Conservation (phyloP, 2,113 vertebrate genomes). For the Chaetura pelagica region DNA sequence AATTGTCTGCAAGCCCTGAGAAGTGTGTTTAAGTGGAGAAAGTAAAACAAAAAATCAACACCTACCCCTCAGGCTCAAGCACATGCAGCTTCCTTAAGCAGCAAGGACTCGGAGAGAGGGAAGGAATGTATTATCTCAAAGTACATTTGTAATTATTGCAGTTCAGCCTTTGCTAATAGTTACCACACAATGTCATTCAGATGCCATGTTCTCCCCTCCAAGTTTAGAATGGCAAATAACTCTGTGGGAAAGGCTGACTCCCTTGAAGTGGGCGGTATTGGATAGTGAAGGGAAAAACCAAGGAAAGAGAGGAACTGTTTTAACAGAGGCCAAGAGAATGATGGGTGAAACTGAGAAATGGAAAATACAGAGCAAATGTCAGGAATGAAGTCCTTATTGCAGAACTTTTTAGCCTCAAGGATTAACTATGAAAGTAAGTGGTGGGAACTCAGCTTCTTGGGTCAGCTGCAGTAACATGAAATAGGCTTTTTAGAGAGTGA, state of each 20-base stretch:
- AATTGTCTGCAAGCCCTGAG: too few relatives aligned
- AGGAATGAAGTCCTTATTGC: neutral
- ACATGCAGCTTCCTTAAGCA: neutral
- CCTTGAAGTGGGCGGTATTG: neutral
- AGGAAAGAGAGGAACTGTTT: neutral
- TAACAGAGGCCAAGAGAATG: neutral
- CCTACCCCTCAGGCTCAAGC: neutral
- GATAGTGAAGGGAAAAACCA: neutral
- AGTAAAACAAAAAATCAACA: neutral
- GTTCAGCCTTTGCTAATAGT: neutral
- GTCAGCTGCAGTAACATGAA: neutral
- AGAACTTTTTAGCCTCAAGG: neutral
- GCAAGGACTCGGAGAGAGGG: rapidly evolving
- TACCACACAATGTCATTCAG: neutral
- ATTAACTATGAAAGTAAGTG: neutral
- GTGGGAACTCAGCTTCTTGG: neutral
- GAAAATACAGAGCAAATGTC: constrained; percentile 1
- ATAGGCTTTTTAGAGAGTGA: neutral
- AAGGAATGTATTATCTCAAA: neutral
- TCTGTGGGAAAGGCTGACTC: neutral
- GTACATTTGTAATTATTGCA: neutral
- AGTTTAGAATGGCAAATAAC: neutral
- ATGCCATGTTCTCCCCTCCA: neutral
- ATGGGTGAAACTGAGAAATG: constrained; percentile 4
- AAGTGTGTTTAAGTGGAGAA: neutral